phyloP scores from a whole-genome alignment of 2,888 invertebrate genomes.

The Entomobrya proxima region DNA sequence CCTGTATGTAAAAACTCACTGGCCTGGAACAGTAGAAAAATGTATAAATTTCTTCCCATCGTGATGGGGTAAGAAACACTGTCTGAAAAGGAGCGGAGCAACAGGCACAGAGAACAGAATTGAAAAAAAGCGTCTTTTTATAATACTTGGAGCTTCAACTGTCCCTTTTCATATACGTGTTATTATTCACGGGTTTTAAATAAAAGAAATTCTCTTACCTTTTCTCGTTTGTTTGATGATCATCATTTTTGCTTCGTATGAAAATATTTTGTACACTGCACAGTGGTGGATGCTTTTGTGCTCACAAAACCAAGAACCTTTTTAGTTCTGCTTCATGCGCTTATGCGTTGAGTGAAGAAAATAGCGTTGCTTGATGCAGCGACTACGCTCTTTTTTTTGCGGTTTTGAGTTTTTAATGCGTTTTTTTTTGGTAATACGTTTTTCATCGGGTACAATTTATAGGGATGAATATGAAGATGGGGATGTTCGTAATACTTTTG shows the following conservation, averaged over 20 bases:
- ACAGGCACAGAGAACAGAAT: constrained; percentile 39
- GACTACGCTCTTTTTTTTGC: not conserved
- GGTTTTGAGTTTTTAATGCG: too few species aligned
- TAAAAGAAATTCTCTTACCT: constrained; percentile 8
- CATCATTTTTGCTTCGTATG: not conserved
- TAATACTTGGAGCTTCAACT: not conserved
- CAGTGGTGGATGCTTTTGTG: constrained; percentile 17
- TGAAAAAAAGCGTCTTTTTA: not conserved
- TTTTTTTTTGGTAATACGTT: too few species aligned
- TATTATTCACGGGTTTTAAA: constrained; percentile 63
- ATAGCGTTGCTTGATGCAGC: not conserved
- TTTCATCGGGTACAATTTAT: too few species aligned
- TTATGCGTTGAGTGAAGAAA: constrained; percentile 13
- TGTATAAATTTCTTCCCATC: constrained; percentile 69
- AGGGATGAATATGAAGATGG: too few species aligned
- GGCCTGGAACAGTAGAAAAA: constrained; percentile 70
- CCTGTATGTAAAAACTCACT: constrained; percentile 62
- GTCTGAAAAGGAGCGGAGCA: constrained; percentile 31
- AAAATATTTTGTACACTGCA: not conserved
- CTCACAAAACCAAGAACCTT: constrained; percentile 60
- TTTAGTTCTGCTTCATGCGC: constrained; percentile 70
- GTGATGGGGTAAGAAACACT: not conserved
- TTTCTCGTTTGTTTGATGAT: not conserved
- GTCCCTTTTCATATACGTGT: constrained; percentile 57
- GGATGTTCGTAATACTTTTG: too few species aligned